Evolutionary conservation across 2,113 vertebrate species (phyloP).

Genomic region (Pseudorasbora parva): DNA sequence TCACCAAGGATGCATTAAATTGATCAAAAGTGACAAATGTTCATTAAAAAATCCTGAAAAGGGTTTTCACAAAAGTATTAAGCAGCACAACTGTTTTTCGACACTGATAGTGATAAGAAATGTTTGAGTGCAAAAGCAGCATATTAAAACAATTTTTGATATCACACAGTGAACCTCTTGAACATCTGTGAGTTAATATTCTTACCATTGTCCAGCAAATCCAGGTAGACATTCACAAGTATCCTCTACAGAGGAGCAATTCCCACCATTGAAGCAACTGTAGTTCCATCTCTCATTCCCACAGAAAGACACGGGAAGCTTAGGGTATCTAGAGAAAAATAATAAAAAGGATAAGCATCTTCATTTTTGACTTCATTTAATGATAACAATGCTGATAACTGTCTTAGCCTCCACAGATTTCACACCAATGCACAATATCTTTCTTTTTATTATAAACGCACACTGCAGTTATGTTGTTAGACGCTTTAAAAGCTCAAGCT

Average conservation of each 20-base stretch:
- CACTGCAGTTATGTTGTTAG: no score
- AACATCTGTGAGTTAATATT: neutral
- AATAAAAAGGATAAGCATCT: neutral
- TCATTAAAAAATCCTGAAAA: no score
- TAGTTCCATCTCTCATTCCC: conserved; percentile 79
- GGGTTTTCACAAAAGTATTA: no score
- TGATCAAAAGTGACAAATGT: neutral
- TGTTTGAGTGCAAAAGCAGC: neutral
- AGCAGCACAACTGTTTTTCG: no score
- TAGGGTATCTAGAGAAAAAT: conserved; percentile 71
- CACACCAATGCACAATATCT: no score
- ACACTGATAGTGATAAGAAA: neutral
- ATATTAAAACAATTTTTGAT: no score
- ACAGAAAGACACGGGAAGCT: conserved; percentile 79
- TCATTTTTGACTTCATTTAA: neutral
- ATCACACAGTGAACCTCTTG: neutral
- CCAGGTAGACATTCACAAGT: conserved; percentile 79
- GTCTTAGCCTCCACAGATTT: no score
- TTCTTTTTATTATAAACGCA: no score
- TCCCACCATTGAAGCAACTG: conserved; percentile 87
- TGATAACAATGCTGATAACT: no score
- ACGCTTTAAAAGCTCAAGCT: no score
- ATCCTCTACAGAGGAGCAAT: conserved; percentile 72
- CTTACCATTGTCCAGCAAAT: conserved; percentile 85
- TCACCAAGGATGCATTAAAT: neutral